Evolutionary conservation across 2,888 invertebrate species (phyloP).

Genomic region (Mimumesa dahlbomi): DNA sequence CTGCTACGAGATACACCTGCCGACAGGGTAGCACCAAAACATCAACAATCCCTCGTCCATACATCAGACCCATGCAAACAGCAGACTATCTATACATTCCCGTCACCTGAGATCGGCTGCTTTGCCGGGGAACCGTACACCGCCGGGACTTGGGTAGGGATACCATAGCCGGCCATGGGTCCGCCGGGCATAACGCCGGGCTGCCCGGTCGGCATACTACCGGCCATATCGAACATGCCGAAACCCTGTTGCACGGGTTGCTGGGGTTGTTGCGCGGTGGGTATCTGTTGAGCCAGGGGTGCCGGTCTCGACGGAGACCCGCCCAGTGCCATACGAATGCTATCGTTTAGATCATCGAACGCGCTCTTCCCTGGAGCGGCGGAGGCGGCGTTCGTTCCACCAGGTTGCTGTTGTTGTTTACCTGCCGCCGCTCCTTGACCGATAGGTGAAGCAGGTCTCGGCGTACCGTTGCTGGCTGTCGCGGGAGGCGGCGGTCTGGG

Average conservation of each 20-base stretch:
- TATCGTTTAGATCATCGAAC: conserved; percentile 86
- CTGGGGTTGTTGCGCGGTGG: conserved; percentile 61
- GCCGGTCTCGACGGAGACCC: conserved; percentile 82
- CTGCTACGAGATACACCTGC: no score
- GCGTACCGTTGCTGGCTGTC: conserved; percentile 74
- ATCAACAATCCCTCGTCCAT: background rate
- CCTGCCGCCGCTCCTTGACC: conserved; percentile 75
- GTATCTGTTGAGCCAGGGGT: conserved; percentile 54
- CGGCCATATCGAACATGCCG: conserved; percentile 72
- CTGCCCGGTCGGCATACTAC: conserved; percentile 64
- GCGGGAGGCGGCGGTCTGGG: conserved; percentile 80
- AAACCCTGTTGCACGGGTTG: conserved; percentile 67
- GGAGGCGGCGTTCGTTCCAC: no score
- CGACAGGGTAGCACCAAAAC: background rate
- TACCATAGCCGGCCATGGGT: conserved; percentile 70
- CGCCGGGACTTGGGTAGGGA: conserved; percentile 75
- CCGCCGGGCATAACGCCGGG: conserved; percentile 64
- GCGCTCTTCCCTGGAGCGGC: conserved; percentile 84
- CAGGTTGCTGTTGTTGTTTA: conserved; percentile 81
- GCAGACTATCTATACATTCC: conserved; percentile 68
- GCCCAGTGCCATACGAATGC: conserved; percentile 86
- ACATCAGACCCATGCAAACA: conserved; percentile 72
- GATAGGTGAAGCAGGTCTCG: conserved; percentile 77
- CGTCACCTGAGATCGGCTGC: conserved; percentile 81
- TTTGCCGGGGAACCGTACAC: conserved; percentile 81